Evolutionary conservation across 2,113 vertebrate species (phyloP), one percentile per base, ranked within the genome.

Genomic region (Sphyrna mokarran): DNA sequence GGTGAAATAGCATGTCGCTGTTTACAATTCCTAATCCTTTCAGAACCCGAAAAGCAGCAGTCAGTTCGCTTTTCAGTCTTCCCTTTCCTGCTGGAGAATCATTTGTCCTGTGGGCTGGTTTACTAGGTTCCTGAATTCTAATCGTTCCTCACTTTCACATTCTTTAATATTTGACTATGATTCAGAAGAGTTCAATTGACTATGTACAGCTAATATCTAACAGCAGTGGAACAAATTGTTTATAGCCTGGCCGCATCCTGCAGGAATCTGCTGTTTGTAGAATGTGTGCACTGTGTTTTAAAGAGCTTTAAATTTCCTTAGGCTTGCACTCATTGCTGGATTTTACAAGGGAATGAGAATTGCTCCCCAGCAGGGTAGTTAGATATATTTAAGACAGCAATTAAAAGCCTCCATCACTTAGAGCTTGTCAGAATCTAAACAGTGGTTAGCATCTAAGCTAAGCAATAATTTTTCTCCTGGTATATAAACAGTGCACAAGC

Each of bases 321-420:
- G 10, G 26, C 94, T 76, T 76, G 43, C 54, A 90, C 48, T 90
- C 54, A 63, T 90, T 61, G 54, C 40, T 54, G 69, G 94, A 95
- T 95, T 95, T 95, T 95, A 95, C 94, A 95, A 95, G 40, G 69
- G 43, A 14, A 95, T 54, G 94, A 48, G 72, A 95, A 72, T 95
- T 95, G 69, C 9, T 76, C 76, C 40, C 69, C 94, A 76, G 94
- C 94, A 72, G 94, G 69, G 69, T 95, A 29, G 23, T 48, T 95
- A 54, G 7, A 94, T 43, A 37, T 70, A 94, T 20, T 94, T 43
- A 94, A 94, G 43, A 23, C 63, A 70, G 22, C 9, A 37, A 9
- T 70, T 95, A 95, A 72, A 69, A 54, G 68, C 29, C 54, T 95
- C 69, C 43, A 72, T 95, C 69, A 43, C 69, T 72, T 29, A 54